phyloP scores from a whole-genome alignment of 2,888 invertebrate genomes.

The Notodonta ziczac region DNA sequence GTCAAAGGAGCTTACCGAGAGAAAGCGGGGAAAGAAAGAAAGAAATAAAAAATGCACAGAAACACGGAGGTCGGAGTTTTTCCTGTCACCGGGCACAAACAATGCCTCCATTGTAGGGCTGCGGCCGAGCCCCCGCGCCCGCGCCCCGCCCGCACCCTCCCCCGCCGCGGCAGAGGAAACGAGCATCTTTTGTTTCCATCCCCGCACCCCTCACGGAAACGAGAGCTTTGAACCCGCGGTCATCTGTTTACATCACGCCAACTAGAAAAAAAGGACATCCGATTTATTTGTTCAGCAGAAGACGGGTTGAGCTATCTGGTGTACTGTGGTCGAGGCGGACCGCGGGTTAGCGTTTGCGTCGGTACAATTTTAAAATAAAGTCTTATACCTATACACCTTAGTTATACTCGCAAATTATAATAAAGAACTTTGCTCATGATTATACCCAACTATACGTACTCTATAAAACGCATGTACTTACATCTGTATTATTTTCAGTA shows the following conservation, averaged over 20 bases:
- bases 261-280: conserved; percentile 66
- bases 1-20: conserved; percentile 77
- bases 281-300: conserved; percentile 52
- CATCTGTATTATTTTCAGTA: too few relatives aligned
- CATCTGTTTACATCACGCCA: conserved; percentile 79
- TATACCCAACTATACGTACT: too few relatives aligned
- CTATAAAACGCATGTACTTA: too few relatives aligned
- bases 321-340: neutral
- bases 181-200: conserved; percentile 82
- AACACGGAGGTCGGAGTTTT: conserved; percentile 84
- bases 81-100: conserved; percentile 84
- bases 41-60: conserved; percentile 82
- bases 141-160: conserved; percentile 42
- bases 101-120: conserved; percentile 77
- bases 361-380: too few relatives aligned
- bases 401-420: too few relatives aligned
- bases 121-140: conserved; percentile 37
- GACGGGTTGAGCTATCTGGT: conserved; percentile 10
- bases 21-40: conserved; percentile 63
- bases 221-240: conserved; percentile 79
- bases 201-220: conserved; percentile 66
- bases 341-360: neutral
- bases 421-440: too few relatives aligned
- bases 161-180: conserved; percentile 73
- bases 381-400: too few relatives aligned